Conservation (phyloP, 2,888 invertebrate genomes). For the Alsophila aescularia region DNA sequence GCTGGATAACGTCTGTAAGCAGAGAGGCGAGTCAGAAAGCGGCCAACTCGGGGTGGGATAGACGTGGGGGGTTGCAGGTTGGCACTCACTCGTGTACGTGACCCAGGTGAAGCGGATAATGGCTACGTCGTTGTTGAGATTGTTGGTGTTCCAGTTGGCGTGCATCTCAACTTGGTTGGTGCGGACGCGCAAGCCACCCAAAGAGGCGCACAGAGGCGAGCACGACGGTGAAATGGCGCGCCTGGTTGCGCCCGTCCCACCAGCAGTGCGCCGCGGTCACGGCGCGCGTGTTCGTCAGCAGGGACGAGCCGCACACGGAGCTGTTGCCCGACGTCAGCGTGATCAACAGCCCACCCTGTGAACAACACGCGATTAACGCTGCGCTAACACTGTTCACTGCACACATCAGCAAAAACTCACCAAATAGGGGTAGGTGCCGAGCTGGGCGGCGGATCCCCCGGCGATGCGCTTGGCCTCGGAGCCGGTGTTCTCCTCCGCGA, state of each 20-base stretch:
- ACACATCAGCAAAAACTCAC: no score
- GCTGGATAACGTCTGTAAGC: conserved; percentile 49
- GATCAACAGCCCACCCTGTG: conserved; percentile 47
- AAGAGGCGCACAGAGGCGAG: conserved; percentile 48
- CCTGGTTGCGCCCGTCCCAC: no score
- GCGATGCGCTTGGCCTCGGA: conserved; percentile 34
- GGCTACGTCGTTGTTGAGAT: no score
- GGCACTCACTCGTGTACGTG: conserved; percentile 46
- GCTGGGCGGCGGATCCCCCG: conserved; percentile 28
- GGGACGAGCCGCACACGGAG: conserved; percentile 50
- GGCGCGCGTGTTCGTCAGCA: conserved; percentile 47
- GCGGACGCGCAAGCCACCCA: conserved; percentile 44
- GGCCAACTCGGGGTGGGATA: background rate
- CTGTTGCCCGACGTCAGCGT: conserved; percentile 44
- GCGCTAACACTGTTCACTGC: background rate
- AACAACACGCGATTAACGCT: no score
- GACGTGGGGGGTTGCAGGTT: no score
- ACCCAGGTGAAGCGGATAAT: conserved; percentile 39
- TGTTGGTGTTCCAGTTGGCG: no score
- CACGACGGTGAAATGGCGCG: no score
- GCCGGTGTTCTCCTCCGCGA: conserved; percentile 17
- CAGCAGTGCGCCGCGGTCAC: no score
- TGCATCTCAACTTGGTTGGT: conserved; percentile 42
- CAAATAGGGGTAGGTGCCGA: conserved; percentile 41
- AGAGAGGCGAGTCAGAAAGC: background rate